Evolutionary conservation across 2,113 vertebrate genomes (phyloP).

Genomic region (Daubentonia madagascariensis): DNA sequence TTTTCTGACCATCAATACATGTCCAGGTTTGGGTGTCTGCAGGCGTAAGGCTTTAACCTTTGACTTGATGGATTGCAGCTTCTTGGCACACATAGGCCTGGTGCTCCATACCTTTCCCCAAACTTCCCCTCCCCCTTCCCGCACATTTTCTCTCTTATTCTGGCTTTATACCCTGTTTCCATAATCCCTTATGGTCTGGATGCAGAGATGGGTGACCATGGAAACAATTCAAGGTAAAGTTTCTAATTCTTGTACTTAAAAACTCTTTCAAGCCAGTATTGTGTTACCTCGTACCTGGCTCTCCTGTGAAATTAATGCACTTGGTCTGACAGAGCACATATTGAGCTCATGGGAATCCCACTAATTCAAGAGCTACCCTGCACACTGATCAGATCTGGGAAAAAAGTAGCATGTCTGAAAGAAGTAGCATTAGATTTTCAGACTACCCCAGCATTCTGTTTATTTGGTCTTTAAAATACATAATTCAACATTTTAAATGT

Average conservation of each 20-base stretch:
- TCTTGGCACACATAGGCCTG: not conserved
- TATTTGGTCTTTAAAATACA: slow-evolving; percentile 31
- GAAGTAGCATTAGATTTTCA: not conserved
- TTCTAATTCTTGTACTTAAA: not conserved
- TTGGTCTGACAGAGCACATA: too few species aligned
- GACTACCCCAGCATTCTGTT: not conserved
- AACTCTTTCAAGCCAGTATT: not conserved
- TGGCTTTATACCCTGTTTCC: not conserved
- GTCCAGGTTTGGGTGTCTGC: too few species aligned
- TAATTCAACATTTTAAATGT: slow-evolving; percentile 12
- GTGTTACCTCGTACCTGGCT: not conserved
- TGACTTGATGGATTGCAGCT: not conserved
- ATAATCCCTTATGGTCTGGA: not conserved
- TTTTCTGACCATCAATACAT: not conserved
- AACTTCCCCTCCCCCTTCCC: not conserved
- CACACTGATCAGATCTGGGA: not conserved
- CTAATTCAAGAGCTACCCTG: too few species aligned
- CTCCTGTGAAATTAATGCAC: rapidly evolving
- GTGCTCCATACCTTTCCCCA: not conserved
- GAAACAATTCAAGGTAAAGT: not conserved
- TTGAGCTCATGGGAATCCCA: not conserved
- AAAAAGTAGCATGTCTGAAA: not conserved
- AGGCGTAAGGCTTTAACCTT: not conserved
- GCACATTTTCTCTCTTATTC: not conserved
- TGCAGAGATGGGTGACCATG: not conserved